A percentile compares a stretch with the other conserved stretches of the same genome.
These are phyloP conservation scores for Ceyx erithaca DNA, from an alignment of 2,797 vertebrate genomes.

Conservation along the genomic window DNA sequence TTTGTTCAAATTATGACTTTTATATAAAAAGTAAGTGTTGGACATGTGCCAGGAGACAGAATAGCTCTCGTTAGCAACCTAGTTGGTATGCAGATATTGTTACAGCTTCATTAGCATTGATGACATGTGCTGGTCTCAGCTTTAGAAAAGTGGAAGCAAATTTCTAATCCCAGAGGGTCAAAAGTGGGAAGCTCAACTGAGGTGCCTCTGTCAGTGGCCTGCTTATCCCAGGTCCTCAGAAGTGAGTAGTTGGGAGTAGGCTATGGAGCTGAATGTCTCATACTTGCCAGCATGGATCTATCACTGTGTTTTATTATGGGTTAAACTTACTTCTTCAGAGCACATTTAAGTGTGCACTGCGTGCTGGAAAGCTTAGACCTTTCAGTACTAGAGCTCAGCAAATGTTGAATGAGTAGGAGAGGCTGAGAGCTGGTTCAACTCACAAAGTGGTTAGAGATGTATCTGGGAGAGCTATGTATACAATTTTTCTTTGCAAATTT, in stretches of 20 bases:
- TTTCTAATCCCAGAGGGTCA: not conserved
- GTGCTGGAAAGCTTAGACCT: not conserved
- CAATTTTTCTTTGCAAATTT: not conserved
- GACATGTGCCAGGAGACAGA: not conserved
- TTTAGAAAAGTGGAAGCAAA: not conserved
- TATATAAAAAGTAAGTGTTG: not conserved
- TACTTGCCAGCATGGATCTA: not conserved
- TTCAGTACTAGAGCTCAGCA: not conserved
- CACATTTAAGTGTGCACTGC: not conserved
- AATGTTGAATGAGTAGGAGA: not conserved
- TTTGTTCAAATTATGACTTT: not conserved
- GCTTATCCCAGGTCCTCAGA: not conserved
- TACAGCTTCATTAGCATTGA: not conserved
- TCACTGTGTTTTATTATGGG: not conserved
- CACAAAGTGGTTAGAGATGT: not conserved
- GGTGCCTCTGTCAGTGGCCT: not conserved
- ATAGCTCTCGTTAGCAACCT: not conserved
- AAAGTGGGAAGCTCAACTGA: not conserved
- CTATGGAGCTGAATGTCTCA: not conserved
- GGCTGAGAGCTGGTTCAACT: not conserved
- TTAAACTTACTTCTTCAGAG: not conserved
- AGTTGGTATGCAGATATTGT: not conserved
- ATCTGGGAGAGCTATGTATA: not conserved
- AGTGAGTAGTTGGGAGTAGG: not conserved
- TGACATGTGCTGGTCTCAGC: not conserved